Conservation (phyloP, 1,140 invertebrate genomes). For the Pseudoatta argentina region DNA sequence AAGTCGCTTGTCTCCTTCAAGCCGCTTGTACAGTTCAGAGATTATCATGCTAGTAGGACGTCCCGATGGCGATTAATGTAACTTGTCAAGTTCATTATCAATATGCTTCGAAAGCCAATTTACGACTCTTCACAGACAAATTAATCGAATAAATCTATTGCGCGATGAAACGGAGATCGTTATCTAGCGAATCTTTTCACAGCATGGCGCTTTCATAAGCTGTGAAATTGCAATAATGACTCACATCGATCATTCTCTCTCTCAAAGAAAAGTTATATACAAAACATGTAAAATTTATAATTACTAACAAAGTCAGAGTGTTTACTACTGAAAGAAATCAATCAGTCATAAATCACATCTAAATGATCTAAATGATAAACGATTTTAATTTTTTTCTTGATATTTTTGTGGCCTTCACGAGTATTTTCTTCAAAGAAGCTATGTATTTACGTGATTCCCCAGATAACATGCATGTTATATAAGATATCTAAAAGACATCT, state of each 20-base stretch:
- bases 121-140: neutral
- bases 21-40: constrained; percentile 16
- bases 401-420: too few species aligned
- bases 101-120: neutral
- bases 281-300: constrained; percentile 3
- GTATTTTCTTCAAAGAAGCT: too few species aligned
- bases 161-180: constrained; percentile 1
- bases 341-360: neutral
- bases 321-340: neutral
- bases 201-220: neutral
- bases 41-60: constrained; percentile 58
- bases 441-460: too few species aligned
- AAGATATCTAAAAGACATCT: too few species aligned
- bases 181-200: neutral
- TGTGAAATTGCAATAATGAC: constrained; percentile 1
- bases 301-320: neutral
- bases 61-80: constrained; percentile 16
- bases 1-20: neutral
- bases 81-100: neutral
- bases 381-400: neutral
- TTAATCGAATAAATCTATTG: constrained; percentile 10
- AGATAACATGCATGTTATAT: too few species aligned
- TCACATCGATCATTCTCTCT: neutral
- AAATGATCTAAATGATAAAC: too few species aligned
- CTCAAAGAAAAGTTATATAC: neutral